Percentiles rank a stretch among this genome's conserved stretches.
These are phyloP conservation scores for Patella pellucida DNA, from an alignment of 2,888 invertebrate species.

Conservation along the genomic window DNA sequence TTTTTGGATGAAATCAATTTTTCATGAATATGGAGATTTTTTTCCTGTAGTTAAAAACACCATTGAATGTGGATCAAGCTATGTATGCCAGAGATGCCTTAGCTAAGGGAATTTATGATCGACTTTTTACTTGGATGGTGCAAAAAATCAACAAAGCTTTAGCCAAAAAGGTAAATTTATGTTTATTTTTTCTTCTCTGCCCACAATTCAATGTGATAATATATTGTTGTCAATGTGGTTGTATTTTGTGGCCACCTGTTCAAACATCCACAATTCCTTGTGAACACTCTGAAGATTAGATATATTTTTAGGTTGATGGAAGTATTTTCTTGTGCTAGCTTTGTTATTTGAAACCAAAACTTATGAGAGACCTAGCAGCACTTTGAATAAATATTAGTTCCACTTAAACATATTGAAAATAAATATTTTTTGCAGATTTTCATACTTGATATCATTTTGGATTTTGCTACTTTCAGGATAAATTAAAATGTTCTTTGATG, in stretches of 20 bases:
- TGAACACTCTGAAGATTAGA: too few species aligned
- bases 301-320: too few species aligned
- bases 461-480: constrained; percentile 59
- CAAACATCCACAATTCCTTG: too few species aligned
- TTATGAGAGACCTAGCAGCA: too few species aligned
- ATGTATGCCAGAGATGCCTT: constrained; percentile 90
- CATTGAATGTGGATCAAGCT: constrained; percentile 83
- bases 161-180: constrained; percentile 43
- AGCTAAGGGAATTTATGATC: constrained; percentile 91
- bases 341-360: too few species aligned
- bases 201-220: too few species aligned
- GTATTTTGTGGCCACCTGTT: too few species aligned
- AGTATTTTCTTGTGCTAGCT: too few species aligned
- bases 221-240: too few species aligned
- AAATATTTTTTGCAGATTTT: background rate
- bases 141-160: constrained; percentile 78
- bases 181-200: too few species aligned
- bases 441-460: constrained; percentile 7
- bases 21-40: background rate
- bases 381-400: too few species aligned
- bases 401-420: background rate
- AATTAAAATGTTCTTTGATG: constrained; percentile 76
- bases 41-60: constrained; percentile 78
- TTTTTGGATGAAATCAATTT: background rate
- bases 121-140: constrained; percentile 92